Conservation (phyloP, 2,888 invertebrate species). For the Lordiphosa fenestrarum region DNA sequence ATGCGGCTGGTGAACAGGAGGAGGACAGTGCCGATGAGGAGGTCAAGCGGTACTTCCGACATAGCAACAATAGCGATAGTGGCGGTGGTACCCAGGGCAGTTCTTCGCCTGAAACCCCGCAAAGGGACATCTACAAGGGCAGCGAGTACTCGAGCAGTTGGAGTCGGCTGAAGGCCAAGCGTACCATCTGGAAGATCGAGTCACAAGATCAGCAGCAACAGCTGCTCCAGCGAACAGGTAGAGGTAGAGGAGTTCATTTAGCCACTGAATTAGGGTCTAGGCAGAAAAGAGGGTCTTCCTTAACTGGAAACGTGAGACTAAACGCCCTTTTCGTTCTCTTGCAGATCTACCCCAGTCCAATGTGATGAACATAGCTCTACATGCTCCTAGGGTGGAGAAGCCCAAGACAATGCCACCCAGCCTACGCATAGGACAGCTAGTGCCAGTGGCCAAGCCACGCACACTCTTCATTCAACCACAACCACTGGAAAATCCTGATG, state of each 20-base stretch:
- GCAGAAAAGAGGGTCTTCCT: not conserved
- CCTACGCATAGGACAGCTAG: slow-evolving; percentile 55
- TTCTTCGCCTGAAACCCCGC: slow-evolving; percentile 67
- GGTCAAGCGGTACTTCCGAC: slow-evolving; percentile 82
- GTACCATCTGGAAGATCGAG: slow-evolving; percentile 77
- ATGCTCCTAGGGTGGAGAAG: slow-evolving; percentile 69
- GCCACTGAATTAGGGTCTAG: not conserved
- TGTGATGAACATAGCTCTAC: slow-evolving; percentile 79
- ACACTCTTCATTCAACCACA: slow-evolving; percentile 62
- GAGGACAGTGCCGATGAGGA: slow-evolving; percentile 83
- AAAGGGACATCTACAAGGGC: slow-evolving; percentile 45
- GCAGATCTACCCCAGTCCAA: slow-evolving; percentile 79
- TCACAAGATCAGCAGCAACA: slow-evolving; percentile 65
- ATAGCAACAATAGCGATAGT: slow-evolving; percentile 69
- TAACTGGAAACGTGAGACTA: too few species aligned
- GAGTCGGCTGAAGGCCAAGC: slow-evolving; percentile 82
- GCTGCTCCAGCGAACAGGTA: slow-evolving; percentile 70
- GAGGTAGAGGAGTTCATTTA: slow-evolving; percentile 61
- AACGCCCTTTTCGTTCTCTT: not conserved
- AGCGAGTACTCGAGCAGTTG: slow-evolving; percentile 81
- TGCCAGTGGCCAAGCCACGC: slow-evolving; percentile 78
- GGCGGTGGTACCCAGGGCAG: slow-evolving; percentile 75
- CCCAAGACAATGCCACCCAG: slow-evolving; percentile 57
- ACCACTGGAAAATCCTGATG: slow-evolving; percentile 43
- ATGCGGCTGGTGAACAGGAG: slow-evolving; percentile 76